These are phyloP conservation scores for Leucozona laternaria DNA, from an alignment of 2,888 invertebrate species.

Conservation along the genomic window DNA sequence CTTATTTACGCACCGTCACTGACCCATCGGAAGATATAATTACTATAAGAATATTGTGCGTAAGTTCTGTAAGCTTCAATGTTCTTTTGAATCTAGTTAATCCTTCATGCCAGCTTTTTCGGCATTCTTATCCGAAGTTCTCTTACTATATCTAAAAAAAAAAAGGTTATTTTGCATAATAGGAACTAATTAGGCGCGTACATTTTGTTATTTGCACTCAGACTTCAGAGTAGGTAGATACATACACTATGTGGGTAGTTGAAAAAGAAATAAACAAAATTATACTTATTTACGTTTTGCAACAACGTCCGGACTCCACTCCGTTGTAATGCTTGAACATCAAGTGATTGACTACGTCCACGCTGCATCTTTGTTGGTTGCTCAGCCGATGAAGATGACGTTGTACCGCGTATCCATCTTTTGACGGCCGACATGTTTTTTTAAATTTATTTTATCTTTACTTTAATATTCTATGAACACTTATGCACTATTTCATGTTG, in stretches of 20 bases:
- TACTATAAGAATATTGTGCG: too few relatives aligned
- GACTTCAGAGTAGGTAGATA: too few relatives aligned
- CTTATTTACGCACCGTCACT: too few relatives aligned
- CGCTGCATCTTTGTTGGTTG: constrained; percentile 79
- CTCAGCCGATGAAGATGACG: constrained; percentile 78
- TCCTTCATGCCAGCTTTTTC: too few relatives aligned
- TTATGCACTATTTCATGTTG: neutral
- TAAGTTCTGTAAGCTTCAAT: too few relatives aligned
- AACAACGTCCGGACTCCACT: constrained; percentile 81
- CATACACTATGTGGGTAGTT: neutral
- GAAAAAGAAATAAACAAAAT: neutral
- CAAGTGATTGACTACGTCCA: constrained; percentile 83
- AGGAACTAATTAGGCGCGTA: neutral
- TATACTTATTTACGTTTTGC: constrained; percentile 80
- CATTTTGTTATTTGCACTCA: neutral
- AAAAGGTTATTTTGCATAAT: too few relatives aligned
- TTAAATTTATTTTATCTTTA: constrained; percentile 16
- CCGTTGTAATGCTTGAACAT: constrained; percentile 82
- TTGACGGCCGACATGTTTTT: constrained; percentile 82
- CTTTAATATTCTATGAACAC: neutral
- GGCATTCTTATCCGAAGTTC: too few relatives aligned
- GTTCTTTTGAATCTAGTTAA: too few relatives aligned
- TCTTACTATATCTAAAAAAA: too few relatives aligned
- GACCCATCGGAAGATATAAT: too few relatives aligned
- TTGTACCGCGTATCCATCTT: constrained; percentile 82